phyloP scores from a whole-genome alignment of 2,797 vertebrate genomes.

The Onychomys torridus region DNA sequence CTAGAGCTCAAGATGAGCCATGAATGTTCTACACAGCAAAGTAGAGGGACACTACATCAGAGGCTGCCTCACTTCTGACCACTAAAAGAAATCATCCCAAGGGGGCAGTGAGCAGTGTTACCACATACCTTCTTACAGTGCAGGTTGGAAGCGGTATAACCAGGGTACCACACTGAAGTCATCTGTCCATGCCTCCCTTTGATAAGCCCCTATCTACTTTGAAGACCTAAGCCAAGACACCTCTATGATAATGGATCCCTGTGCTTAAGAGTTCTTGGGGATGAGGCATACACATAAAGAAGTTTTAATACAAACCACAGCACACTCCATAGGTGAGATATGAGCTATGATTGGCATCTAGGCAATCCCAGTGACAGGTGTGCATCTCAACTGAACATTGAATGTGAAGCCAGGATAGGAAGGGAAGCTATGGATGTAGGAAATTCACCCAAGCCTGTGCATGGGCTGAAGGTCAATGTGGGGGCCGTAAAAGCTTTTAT shows the following conservation, averaged over 20 bases:
- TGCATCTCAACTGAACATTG: background rate
- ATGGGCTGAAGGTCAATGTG: background rate
- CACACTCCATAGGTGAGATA: background rate
- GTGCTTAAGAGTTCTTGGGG: background rate
- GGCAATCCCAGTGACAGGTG: background rate
- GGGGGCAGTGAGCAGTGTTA: background rate
- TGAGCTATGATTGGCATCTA: background rate
- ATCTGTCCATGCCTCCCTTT: background rate
- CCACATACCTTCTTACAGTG: background rate
- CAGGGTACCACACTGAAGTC: background rate
- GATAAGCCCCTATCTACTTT: background rate
- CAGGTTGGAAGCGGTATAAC: background rate
- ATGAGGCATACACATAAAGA: background rate
- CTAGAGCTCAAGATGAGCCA: slow-evolving; percentile 2
- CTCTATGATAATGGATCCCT: background rate
- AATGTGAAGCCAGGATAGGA: background rate
- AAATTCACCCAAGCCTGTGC: background rate
- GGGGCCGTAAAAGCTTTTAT: background rate
- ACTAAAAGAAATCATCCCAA: background rate
- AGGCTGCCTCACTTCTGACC: background rate
- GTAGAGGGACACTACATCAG: background rate
- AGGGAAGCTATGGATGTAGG: background rate
- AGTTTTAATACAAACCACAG: background rate
- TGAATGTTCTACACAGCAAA: background rate
- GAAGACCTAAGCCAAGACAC: background rate